Percentiles rank a stretch among this genome's conserved stretches.
These are phyloP conservation scores for Ifrita kowaldi DNA, from an alignment of 2,113 vertebrate genomes.

Conservation along the genomic window DNA sequence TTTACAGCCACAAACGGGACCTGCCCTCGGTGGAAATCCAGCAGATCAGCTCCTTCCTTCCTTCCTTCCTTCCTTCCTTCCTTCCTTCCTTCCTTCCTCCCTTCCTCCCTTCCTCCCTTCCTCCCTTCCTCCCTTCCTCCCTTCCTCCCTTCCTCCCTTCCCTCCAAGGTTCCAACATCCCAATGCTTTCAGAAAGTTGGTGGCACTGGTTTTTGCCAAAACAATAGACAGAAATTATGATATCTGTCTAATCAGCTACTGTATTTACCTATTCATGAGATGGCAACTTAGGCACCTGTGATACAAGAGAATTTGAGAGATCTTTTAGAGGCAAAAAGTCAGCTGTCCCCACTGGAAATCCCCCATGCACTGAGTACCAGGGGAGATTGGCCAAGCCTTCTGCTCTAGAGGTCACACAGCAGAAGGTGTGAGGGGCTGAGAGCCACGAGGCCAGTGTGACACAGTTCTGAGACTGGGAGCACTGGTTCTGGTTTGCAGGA, in stretches of 20 bases:
- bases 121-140: not conserved
- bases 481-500: not conserved
- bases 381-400: not conserved
- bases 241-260: not conserved
- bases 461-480: not conserved
- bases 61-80: not conserved
- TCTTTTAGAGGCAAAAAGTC: not conserved
- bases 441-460: fast-evolving
- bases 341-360: not conserved
- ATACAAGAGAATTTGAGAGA: not conserved
- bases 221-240: not conserved
- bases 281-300: not conserved
- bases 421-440: not conserved
- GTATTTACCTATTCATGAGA: not conserved
- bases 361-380: not conserved
- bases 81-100: not conserved
- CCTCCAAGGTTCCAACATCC: not conserved
- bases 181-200: not conserved
- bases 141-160: not conserved
- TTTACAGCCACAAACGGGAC: not conserved
- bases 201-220: not conserved
- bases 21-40: not conserved
- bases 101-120: too few species aligned
- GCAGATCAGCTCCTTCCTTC: not conserved
- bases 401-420: not conserved